Evolutionary conservation across 2,888 invertebrate genomes (phyloP).

Genomic region (Arge pagana): DNA sequence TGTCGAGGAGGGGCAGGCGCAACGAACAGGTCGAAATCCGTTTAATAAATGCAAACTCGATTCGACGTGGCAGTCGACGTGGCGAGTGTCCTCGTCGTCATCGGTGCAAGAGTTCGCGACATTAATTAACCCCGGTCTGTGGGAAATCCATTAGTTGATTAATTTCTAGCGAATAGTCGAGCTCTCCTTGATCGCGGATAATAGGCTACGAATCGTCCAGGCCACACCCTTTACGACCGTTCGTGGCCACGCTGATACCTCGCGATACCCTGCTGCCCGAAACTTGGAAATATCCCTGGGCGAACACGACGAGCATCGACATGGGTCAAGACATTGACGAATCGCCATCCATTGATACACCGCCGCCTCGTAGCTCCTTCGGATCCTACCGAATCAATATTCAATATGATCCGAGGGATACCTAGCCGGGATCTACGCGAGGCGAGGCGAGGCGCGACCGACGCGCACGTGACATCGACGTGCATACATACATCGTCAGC

Average conservation of each 20-base stretch:
- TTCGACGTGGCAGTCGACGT: no score
- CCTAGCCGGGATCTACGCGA: background rate
- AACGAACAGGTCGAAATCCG: no score
- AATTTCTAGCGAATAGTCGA: constrained; percentile 6
- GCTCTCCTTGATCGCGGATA: constrained; percentile 17
- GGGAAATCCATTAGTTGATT: constrained; percentile 17
- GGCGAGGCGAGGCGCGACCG: background rate
- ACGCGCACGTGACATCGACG: background rate
- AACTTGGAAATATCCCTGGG: constrained; percentile 4
- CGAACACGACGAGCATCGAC: constrained; percentile 9
- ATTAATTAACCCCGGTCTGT: constrained; percentile 14
- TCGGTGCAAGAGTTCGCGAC: constrained; percentile 11
- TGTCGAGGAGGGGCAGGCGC: no score
- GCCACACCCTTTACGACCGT: constrained; percentile 13
- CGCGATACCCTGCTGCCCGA: no score
- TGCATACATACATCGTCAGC: background rate
- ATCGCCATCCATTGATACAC: constrained; percentile 20
- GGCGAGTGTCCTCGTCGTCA: background rate
- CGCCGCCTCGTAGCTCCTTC: constrained; percentile 26
- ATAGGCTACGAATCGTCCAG: constrained; percentile 12
- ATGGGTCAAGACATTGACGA: constrained; percentile 19
- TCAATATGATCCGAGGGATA: constrained; percentile 38
- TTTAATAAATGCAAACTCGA: no score
- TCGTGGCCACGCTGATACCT: no score
- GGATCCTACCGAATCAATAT: constrained; percentile 43